Conservation (phyloP, 1,140 invertebrate genomes). For the Cotesia vestalis region DNA sequence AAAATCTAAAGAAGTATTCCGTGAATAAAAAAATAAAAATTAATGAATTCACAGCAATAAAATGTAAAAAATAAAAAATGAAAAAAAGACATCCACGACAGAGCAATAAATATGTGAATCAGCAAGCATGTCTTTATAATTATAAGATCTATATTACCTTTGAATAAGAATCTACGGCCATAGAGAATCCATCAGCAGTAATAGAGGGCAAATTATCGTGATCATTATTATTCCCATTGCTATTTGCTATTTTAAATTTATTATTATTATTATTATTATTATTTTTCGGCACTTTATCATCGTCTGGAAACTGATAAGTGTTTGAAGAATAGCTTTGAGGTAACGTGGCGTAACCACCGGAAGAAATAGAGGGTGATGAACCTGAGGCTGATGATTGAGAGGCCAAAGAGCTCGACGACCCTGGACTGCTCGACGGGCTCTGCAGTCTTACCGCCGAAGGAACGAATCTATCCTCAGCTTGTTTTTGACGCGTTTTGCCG, state of each 20-base stretch:
- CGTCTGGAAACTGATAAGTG: conserved; percentile 39
- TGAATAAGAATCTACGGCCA: conserved; percentile 28
- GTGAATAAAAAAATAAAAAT: no score
- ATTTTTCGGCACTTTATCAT: conserved; percentile 19
- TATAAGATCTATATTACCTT: conserved; percentile 19
- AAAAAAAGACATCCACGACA: no score
- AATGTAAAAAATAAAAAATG: not conserved
- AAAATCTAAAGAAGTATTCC: no score
- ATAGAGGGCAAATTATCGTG: conserved; percentile 22
- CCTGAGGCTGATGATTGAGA: conserved; percentile 25
- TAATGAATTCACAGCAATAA: no score
- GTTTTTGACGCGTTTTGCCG: conserved; percentile 34
- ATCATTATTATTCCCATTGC: not conserved
- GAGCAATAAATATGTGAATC: no score
- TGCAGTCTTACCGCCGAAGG: conserved; percentile 45
- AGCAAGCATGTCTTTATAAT: not conserved
- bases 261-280: conserved; percentile 4
- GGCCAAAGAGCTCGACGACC: not conserved
- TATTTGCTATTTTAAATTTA: not conserved
- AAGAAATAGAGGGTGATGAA: conserved; percentile 26
- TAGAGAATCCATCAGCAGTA: conserved; percentile 31
- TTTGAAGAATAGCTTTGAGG: conserved; percentile 37
- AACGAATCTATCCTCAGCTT: conserved; percentile 56
- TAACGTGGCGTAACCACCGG: conserved; percentile 35
- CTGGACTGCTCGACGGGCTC: not conserved